Conservation (phyloP, 2,888 invertebrate genomes). For the Acronicta leporina region DNA sequence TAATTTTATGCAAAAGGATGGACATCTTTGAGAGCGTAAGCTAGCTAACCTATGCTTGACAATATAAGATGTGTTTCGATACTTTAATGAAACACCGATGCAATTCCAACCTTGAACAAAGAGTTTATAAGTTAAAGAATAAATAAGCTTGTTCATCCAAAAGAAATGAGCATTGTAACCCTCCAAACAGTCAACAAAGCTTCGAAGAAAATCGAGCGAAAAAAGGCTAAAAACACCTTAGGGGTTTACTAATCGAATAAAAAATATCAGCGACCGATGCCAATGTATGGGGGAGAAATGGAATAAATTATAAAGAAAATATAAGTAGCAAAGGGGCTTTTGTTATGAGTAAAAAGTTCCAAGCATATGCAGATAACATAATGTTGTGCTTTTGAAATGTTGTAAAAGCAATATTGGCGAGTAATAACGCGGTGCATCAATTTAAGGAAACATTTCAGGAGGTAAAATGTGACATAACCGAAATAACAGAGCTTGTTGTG, state of each 20-base stretch:
- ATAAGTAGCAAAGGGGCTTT: slow-evolving; percentile 85
- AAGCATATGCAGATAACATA: slow-evolving; percentile 82
- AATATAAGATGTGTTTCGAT: not conserved
- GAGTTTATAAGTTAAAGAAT: slow-evolving; percentile 67
- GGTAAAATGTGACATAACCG: slow-evolving; percentile 47
- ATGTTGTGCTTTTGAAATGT: slow-evolving; percentile 75
- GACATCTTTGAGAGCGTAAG: not conserved
- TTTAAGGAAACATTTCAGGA: slow-evolving; percentile 47
- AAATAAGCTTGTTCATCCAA: slow-evolving; percentile 87
- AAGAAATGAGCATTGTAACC: slow-evolving; percentile 87
- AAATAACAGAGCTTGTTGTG: slow-evolving; percentile 14
- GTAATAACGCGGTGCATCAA: slow-evolving; percentile 62
- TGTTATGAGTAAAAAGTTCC: slow-evolving; percentile 83
- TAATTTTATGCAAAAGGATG: too few species aligned
- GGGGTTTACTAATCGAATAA: slow-evolving; percentile 90
- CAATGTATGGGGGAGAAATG: slow-evolving; percentile 87
- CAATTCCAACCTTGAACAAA: slow-evolving; percentile 32
- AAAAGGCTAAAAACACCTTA: slow-evolving; percentile 90
- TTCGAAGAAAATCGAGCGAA: slow-evolving; percentile 89
- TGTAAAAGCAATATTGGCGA: slow-evolving; percentile 69
- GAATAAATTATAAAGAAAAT: slow-evolving; percentile 89
- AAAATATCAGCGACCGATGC: slow-evolving; percentile 90
- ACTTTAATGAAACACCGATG: slow-evolving; percentile 7
- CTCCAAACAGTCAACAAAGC: slow-evolving; percentile 88
- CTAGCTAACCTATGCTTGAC: too few species aligned